Evolutionary conservation across 2,797 vertebrate genomes (phyloP), one percentile per base, ranked within the genome.

Genomic region (Chelmon rostratus): DNA sequence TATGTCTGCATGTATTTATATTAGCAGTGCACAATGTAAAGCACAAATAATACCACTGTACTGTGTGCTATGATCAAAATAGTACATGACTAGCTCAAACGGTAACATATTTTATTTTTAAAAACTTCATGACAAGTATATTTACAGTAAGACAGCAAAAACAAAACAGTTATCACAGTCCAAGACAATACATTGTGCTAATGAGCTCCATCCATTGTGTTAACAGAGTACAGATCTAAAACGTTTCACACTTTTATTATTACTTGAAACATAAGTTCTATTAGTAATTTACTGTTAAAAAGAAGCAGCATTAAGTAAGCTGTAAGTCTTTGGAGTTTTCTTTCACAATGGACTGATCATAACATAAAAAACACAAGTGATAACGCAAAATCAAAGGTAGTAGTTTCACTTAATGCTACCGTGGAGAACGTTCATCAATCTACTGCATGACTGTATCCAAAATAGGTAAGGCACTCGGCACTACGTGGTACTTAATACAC

Each of bases 401-500:
- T 35, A 53, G n/a, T 63, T 67, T 56, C 52, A 70, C 37, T 64
- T 9, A 47, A 28, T 23, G 23, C 50, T 19, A 37, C 53, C 64
- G 57, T 73, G 52, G 21, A 67, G 33, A 16, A 42, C 18, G 37
- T 56, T 13, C 15, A 63, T 57, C 13, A 44, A 35, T 40, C 52
- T 73, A 68, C 4, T n/a, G 3, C 13, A 15, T 37, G 47, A 73
- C 3, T 61, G 59, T 57, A 66, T 40, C 40, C 2, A 65, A 74
- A 76, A 53, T 37, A 75, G 38, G 70, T 86, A 92, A 90, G 89
- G 89, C 89, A 92, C 84, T 28, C 64, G 53, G 61, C 16, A 21
- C 73, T 83, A 88, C 62, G 73, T 54, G 61, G 58, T 64, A 46
- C 28, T 19, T n/a, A 21, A 56, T 25, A 66, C 38, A 69, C 19